Conservation (phyloP, 2,113 vertebrate species). For the Calyptomena viridis region DNA sequence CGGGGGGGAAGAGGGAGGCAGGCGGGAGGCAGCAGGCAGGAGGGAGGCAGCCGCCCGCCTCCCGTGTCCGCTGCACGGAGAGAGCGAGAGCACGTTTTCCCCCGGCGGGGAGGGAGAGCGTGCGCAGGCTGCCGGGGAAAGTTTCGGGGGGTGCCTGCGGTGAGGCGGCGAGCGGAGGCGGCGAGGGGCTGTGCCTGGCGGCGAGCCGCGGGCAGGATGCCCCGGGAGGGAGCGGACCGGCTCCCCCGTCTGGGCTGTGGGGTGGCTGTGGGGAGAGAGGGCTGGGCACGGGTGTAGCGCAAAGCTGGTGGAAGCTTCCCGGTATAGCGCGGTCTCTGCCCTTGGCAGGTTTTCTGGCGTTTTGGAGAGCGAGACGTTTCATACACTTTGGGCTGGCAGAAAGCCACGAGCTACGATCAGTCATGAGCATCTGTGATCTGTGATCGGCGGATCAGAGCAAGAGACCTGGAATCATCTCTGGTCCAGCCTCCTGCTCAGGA, state of each 20-base stretch:
- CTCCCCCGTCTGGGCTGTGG: not conserved
- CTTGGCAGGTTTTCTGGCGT: not conserved
- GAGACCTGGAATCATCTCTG: not conserved
- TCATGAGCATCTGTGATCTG: not conserved
- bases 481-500: not conserved
- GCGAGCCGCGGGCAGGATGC: not conserved
- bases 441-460: not conserved
- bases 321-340: not conserved
- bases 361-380: not conserved
- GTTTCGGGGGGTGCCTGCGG: conserved; percentile 23
- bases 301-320: not conserved
- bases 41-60: not conserved
- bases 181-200: not conserved
- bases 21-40: too few relatives aligned
- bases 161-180: not conserved
- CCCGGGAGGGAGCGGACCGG: not conserved
- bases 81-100: not conserved
- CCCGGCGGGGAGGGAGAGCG: not conserved
- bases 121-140: conserved; percentile 6
- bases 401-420: not conserved
- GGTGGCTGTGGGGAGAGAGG: not conserved
- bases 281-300: not conserved
- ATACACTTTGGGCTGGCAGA: not conserved
- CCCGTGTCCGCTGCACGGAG: not conserved
- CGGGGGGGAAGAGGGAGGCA: not conserved